Evolutionary conservation across 2,797 vertebrate genomes (phyloP).

Genomic region (Dipus sagitta): DNA sequence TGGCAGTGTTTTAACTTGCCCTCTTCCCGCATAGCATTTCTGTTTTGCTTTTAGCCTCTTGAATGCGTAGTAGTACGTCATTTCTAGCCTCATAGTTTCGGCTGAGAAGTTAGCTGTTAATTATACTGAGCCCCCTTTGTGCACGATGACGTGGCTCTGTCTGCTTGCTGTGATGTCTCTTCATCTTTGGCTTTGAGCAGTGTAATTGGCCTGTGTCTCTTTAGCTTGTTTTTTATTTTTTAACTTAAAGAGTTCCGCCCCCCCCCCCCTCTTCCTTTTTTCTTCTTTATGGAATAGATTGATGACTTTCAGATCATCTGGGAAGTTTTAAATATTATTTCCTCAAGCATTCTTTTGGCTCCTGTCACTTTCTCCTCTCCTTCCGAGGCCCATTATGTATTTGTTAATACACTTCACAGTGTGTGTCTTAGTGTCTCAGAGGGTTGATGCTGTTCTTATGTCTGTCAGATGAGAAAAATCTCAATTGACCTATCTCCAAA

Average conservation of each 20-base stretch:
- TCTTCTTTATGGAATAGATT: background rate
- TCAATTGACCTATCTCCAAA: background rate
- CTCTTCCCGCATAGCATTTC: background rate
- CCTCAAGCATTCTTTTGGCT: background rate
- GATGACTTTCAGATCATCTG: background rate
- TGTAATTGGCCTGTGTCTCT: background rate
- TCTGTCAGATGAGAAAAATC: constrained; percentile 25
- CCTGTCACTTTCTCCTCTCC: background rate
- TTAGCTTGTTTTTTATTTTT: background rate
- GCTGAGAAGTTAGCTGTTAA: background rate
- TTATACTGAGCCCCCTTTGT: background rate
- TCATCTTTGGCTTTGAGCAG: background rate
- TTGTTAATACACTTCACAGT: background rate
- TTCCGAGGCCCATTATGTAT: background rate
- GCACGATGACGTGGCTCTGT: background rate
- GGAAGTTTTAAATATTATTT: background rate
- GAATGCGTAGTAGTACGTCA: background rate
- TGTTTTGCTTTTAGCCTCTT: background rate
- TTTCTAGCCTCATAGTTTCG: background rate
- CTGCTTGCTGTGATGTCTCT: background rate
- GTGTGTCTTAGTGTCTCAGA: background rate
- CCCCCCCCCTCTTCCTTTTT: background rate
- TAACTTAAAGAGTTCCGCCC: background rate
- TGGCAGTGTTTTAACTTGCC: background rate
- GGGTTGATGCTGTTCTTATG: background rate